Percentiles rank a stretch among this genome's conserved stretches.
phyloP scores from a whole-genome alignment of 1,140 invertebrate genomes.

The Halesus radiatus region DNA sequence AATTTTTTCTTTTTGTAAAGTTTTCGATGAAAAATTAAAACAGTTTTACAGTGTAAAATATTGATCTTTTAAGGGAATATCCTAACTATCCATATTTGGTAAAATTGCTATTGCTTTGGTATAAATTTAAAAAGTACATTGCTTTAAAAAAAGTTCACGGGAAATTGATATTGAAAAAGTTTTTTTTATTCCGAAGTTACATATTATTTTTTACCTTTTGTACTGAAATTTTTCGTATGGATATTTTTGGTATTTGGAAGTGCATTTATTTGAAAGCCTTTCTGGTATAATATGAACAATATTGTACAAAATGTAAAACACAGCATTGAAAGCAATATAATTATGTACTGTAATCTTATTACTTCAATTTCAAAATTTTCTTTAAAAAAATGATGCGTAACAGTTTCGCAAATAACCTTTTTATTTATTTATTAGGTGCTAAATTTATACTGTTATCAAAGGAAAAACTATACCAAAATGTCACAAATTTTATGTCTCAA shows the following conservation, averaged over 20 bases:
- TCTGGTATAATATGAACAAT: not conserved
- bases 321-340: constrained; percentile 25
- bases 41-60: not conserved
- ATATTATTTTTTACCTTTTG: constrained; percentile 21
- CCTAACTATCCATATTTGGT: not conserved
- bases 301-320: not conserved
- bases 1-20: not conserved
- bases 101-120: not conserved
- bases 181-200: not conserved
- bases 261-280: constrained; percentile 2
- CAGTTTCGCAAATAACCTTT: not conserved
- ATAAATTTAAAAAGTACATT: constrained; percentile 2
- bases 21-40: not conserved
- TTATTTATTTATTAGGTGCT: constrained; percentile 40
- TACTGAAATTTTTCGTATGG: not conserved
- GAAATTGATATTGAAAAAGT: not conserved
- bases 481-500: constrained; percentile 44
- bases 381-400: not conserved
- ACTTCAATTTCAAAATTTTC: constrained; percentile 1
- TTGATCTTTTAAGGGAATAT: not conserved
- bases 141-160: not conserved
- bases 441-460: constrained; percentile 30
- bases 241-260: constrained; percentile 3
- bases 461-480: constrained; percentile 36
- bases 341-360: constrained; percentile 1